These are phyloP conservation scores for Ormyrus pomaceus DNA, from an alignment of 2,888 invertebrate genomes.

Conservation along the genomic window DNA sequence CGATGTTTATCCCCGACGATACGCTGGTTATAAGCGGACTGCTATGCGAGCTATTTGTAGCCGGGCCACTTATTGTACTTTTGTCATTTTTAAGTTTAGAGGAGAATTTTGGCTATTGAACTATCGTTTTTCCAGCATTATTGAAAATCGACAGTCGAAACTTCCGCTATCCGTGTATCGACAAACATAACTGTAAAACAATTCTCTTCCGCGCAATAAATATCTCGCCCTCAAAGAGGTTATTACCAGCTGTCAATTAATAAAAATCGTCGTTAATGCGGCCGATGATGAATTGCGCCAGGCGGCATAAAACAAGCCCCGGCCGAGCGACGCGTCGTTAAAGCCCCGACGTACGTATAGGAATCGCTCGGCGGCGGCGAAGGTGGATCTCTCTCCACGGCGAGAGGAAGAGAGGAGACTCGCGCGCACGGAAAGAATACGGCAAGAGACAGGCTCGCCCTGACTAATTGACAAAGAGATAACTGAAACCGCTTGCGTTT, in stretches of 20 bases:
- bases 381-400: constrained; percentile 25
- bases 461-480: constrained; percentile 57
- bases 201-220: constrained; percentile 13
- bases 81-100: too few species aligned
- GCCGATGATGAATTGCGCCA: constrained; percentile 31
- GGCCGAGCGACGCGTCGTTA: constrained; percentile 46
- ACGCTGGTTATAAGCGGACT: not conserved
- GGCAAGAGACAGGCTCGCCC: constrained; percentile 53
- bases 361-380: constrained; percentile 30
- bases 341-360: constrained; percentile 31
- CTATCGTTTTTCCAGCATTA: too few species aligned
- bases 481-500: constrained; percentile 35
- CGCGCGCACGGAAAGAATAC: constrained; percentile 14
- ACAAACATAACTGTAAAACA: not conserved
- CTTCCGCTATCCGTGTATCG: not conserved
- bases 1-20: constrained; percentile 34
- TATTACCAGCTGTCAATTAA: constrained; percentile 47
- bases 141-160: too few species aligned
- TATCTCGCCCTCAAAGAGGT: not conserved
- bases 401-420: constrained; percentile 1
- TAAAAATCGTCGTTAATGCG: constrained; percentile 43
- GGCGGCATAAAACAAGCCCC: constrained; percentile 31
- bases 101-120: too few species aligned
- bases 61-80: too few species aligned
- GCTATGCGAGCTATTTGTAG: too few species aligned